These are phyloP conservation scores for Octonoba sinensis DNA, from an alignment of 2,888 invertebrate genomes.

Conservation along the genomic window DNA sequence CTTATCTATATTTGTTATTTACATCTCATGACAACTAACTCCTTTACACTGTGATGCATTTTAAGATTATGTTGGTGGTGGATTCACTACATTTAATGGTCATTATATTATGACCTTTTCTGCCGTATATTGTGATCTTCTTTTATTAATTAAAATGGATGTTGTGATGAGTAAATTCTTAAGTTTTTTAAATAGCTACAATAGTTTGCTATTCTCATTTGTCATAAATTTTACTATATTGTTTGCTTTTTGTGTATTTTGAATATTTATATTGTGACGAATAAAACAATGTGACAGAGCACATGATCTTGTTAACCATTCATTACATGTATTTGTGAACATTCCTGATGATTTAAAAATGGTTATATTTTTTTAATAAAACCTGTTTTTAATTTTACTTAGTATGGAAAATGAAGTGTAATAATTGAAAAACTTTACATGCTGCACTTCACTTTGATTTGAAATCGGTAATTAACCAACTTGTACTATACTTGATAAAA, in stretches of 20 bases:
- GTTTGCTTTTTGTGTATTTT: constrained; percentile 37
- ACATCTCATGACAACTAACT: constrained; percentile 16
- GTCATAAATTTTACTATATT: constrained; percentile 24
- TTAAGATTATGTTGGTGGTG: constrained; percentile 36
- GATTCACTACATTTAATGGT: constrained; percentile 43
- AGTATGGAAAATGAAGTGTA: too few relatives aligned
- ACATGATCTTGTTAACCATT: constrained; percentile 45
- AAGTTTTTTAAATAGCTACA: constrained; percentile 17
- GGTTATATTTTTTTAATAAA: constrained; percentile 51
- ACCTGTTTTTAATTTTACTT: constrained; percentile 37
- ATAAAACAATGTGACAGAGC: constrained; percentile 31
- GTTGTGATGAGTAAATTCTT: constrained; percentile 17
- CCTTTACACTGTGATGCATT: constrained; percentile 42
- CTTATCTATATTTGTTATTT: constrained; percentile 13
- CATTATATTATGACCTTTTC: constrained; percentile 33
- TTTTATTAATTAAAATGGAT: constrained; percentile 25
- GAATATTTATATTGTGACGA: constrained; percentile 45
- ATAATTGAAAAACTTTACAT: too few relatives aligned
- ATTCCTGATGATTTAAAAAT: constrained; percentile 45
- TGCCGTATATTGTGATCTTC: constrained; percentile 46
- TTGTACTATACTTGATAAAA: too few relatives aligned
- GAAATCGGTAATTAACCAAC: too few relatives aligned
- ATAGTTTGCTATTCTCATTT: constrained; percentile 33
- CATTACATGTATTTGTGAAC: constrained; percentile 46
- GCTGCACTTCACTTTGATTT: too few relatives aligned